Conservation (phyloP, 1,140 invertebrate genomes). For the Pseudobourletiella spinata region DNA sequence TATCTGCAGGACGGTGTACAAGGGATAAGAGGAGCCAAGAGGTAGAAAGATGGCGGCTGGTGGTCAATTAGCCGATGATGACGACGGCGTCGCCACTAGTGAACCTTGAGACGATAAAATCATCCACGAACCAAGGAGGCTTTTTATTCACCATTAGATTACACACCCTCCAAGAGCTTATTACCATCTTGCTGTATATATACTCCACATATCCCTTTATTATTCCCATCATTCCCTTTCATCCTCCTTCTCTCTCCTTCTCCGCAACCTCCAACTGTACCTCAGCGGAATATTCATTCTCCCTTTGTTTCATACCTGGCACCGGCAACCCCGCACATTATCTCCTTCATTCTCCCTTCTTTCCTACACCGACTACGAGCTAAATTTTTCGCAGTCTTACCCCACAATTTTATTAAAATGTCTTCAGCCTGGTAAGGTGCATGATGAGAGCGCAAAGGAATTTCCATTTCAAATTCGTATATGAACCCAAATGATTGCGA, state of each 20-base stretch:
- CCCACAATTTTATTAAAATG: no score
- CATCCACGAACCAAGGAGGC: slow-evolving; percentile 2
- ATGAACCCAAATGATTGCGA: no score
- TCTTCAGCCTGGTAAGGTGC: no score
- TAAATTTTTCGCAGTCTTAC: no score
- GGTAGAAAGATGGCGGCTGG: background rate
- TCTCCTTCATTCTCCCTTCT: no score
- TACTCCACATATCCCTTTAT: background rate
- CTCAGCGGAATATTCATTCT: background rate
- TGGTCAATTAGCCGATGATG: slow-evolving; percentile 1
- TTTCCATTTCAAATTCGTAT: no score
- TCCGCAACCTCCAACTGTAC: slow-evolving; percentile 4
- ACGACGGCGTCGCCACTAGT: background rate
- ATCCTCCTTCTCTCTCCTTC: slow-evolving; percentile 7
- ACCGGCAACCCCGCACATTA: no score
- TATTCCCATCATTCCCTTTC: slow-evolving; percentile 19
- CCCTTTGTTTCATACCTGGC: no score
- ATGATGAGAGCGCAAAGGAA: no score
- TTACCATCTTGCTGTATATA: background rate
- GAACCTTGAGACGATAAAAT: slow-evolving; percentile 12
- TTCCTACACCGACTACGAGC: no score
- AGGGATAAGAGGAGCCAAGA: background rate
- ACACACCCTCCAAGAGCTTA: background rate
- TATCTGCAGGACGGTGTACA: background rate
- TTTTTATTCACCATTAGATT: slow-evolving; percentile 10